Conservation (phyloP, 1,140 invertebrate species). For the Rhyacophila brunnea region DNA sequence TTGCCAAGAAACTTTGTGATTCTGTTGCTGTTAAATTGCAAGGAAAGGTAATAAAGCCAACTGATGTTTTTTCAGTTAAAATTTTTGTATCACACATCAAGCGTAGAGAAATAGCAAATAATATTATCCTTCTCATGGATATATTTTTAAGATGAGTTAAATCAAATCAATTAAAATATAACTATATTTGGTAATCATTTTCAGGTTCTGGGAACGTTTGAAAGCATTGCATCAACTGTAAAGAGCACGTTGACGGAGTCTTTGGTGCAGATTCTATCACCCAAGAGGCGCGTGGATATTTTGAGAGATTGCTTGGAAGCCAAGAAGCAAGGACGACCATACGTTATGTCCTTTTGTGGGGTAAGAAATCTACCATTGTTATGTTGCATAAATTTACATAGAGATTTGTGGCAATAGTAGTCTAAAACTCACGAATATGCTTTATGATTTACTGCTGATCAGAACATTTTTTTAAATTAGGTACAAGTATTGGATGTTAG, state of each 20-base stretch:
- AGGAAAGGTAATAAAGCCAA: constrained; percentile 69
- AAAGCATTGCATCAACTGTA: constrained; percentile 82
- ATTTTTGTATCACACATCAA: no score
- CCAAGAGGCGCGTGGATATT: constrained; percentile 94
- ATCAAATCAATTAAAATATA: no score
- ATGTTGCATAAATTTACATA: no score
- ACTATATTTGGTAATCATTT: constrained; percentile 1
- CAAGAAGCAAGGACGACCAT: constrained; percentile 78
- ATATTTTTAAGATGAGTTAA: no score
- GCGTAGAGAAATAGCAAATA: no score
- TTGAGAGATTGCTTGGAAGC: constrained; percentile 93
- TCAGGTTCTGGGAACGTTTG: constrained; percentile 84
- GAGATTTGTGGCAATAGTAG: no score
- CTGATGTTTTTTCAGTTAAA: no score
- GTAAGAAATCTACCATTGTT: constrained; percentile 67
- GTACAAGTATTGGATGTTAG: no score
- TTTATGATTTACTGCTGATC: no score
- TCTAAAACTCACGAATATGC: no score
- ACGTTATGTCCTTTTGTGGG: constrained; percentile 96
- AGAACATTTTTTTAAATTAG: no score
- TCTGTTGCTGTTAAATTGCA: constrained; percentile 91
- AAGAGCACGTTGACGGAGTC: constrained; percentile 79
- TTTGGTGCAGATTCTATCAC: constrained; percentile 89
- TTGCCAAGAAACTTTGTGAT: constrained; percentile 91
- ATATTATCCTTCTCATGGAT: no score